phyloP scores from a whole-genome alignment of 2,888 invertebrate genomes.

The Anaspis maculata region DNA sequence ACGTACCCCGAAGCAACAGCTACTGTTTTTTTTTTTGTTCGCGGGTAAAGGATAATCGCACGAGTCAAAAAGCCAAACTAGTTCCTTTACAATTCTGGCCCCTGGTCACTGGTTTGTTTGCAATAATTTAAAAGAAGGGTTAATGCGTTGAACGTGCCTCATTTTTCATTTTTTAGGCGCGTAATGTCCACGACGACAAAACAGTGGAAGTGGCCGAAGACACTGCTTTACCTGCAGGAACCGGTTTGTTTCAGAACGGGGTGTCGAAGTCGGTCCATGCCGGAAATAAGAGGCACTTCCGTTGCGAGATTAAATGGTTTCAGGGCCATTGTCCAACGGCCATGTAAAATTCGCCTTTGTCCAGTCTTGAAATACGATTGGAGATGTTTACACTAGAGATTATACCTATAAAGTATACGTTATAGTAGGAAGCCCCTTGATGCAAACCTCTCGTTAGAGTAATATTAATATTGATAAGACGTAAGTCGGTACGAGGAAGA shows the following conservation, averaged over 20 bases:
- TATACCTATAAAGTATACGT: too few relatives aligned
- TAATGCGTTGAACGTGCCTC: constrained; percentile 16
- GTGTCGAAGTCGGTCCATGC: constrained; percentile 24
- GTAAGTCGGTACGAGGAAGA: too few relatives aligned
- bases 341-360: constrained; percentile 20
- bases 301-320: constrained; percentile 28
- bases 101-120: constrained; percentile 10
- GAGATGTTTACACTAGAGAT: constrained; percentile 14
- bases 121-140: constrained; percentile 12
- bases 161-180: constrained; percentile 9
- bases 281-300: constrained; percentile 29
- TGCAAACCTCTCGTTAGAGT: too few relatives aligned
- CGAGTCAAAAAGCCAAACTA: constrained; percentile 8
- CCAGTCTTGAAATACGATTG: constrained; percentile 5
- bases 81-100: constrained; percentile 4
- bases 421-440: too few relatives aligned
- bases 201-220: background rate
- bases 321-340: constrained; percentile 16
- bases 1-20: too few relatives aligned
- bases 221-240: constrained; percentile 16
- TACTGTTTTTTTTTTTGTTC: too few relatives aligned
- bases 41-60: constrained; percentile 6
- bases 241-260: constrained; percentile 16
- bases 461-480: too few relatives aligned
- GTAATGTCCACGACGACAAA: constrained; percentile 5